phyloP scores from a whole-genome alignment of 1,140 invertebrate genomes.

The Brachionus calyciflorus region DNA sequence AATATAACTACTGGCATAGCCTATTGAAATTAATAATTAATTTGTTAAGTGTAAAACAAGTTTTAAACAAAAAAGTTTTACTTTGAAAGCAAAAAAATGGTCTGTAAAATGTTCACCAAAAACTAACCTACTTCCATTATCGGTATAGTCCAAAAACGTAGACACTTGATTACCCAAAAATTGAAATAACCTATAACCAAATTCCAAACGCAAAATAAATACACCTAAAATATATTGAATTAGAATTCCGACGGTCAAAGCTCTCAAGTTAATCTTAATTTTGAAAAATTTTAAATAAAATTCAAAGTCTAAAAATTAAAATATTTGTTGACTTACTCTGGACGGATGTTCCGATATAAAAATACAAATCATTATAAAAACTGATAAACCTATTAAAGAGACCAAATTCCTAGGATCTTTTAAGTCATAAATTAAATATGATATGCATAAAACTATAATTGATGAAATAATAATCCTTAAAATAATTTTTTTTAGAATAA shows the following conservation, averaged over 20 bases:
- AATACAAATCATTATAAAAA: slow-evolving; percentile 34
- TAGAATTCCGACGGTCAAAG: slow-evolving; percentile 71
- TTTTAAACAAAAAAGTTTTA: slow-evolving; percentile 57
- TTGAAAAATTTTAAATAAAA: background rate
- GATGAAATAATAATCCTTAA: background rate
- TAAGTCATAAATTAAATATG: background rate
- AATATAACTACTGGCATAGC: slow-evolving; percentile 82
- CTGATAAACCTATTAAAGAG: slow-evolving; percentile 1
- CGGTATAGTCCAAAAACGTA: slow-evolving; percentile 73
- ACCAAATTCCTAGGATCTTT: slow-evolving; percentile 7
- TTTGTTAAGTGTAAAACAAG: slow-evolving; percentile 16
- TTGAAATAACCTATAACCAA: slow-evolving; percentile 71
- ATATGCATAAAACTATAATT: background rate
- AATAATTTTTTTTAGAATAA: background rate
- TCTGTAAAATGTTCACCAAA: slow-evolving; percentile 71
- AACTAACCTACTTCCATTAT: slow-evolving; percentile 74
- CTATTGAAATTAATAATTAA: slow-evolving; percentile 61
- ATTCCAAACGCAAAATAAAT: slow-evolving; percentile 75
- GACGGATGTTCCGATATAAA: slow-evolving; percentile 29
- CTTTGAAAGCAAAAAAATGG: slow-evolving; percentile 66
- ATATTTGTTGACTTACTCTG: background rate
- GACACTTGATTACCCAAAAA: slow-evolving; percentile 71
- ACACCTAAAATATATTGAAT: slow-evolving; percentile 80
- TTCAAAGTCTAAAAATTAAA: background rate
- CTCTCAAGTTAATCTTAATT: slow-evolving; percentile 48